Evolutionary conservation across 2,113 vertebrate species (phyloP).

Genomic region (Dascyllus trimaculatus): DNA sequence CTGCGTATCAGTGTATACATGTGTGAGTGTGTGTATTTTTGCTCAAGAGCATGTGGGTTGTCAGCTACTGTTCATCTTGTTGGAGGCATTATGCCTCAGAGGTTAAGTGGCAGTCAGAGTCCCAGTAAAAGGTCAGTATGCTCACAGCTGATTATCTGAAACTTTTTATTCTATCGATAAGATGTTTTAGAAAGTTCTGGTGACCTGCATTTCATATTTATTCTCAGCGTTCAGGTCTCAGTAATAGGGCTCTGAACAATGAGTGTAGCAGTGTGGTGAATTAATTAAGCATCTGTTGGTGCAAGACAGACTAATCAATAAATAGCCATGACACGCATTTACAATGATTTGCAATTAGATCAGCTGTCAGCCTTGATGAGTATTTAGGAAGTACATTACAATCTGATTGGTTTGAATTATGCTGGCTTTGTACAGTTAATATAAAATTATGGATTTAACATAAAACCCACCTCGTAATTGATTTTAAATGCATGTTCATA

Average conservation of each 20-base stretch:
- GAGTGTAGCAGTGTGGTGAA: background rate
- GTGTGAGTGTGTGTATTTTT: conserved; percentile 15
- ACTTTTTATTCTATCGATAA: background rate
- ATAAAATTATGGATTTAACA: background rate
- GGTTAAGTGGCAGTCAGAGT: conserved; percentile 23
- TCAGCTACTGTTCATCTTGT: background rate
- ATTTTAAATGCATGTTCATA: background rate
- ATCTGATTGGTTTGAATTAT: background rate
- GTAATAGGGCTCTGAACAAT: background rate
- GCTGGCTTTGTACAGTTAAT: background rate
- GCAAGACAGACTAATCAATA: background rate
- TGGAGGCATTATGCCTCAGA: conserved; percentile 19
- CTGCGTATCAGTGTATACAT: background rate
- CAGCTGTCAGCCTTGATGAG: background rate
- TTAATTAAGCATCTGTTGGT: background rate
- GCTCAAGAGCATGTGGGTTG: conserved; percentile 31
- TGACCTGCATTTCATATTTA: background rate
- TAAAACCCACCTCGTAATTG: background rate
- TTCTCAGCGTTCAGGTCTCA: background rate
- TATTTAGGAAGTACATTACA: background rate
- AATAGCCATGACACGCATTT: background rate
- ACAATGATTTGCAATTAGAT: conserved; percentile 9
- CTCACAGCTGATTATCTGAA: conserved; percentile 23
- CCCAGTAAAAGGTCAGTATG: background rate
- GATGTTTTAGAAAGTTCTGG: background rate